Evolutionary conservation across 2,888 invertebrate genomes (phyloP), one percentile per base, ranked within the genome.

Genomic region (Caenorhabditis wallacei): DNA sequence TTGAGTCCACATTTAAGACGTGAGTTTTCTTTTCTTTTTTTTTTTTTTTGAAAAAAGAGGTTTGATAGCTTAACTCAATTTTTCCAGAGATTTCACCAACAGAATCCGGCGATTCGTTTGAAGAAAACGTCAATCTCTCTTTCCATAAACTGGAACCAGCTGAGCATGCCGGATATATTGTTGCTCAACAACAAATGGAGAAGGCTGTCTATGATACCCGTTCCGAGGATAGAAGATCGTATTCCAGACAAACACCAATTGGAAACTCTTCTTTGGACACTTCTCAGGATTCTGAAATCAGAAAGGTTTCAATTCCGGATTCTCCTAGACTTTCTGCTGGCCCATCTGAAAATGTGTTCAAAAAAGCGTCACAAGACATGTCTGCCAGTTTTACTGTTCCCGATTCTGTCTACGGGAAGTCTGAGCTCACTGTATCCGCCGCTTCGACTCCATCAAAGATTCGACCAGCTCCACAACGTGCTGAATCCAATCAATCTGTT

Each of bases 121-220:
- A 78, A 7, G 69, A 69, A 16, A 24, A 46, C 16, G 78, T 70
- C n/a, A 59, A 69, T 16, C 22, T 78, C 0, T 61, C 61, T 2
- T 78, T 78, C 78, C 69, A 46, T 22, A 69, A 69, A 16, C 51
- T 61, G 5, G 78, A 78, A 35, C 78, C 78, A 1, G 18, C 54
- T 26, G 78, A 78, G 46, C 61, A 78, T 35, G 69, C 69, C 2
- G 40, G 54, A 56, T 63, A 53, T n/a, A 37, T 78, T 30, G 63
- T 78, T 11, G 78, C 78, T 13, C 69, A 78, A 18, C 61, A 78
- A 11, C 66, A 75, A 22, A 54, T 75, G 26, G 75, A 75, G 18
- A 75, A 57, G 16, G 30, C 66, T 5, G 5, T 78, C 3, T 43
- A 69, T 2, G 56, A 66, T 4, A 8, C 63, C 54, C 7, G 20